Base-by-base conservation (phyloP, 2,797 vertebrate genomes). In the Catharus ustulatus region DNA sequence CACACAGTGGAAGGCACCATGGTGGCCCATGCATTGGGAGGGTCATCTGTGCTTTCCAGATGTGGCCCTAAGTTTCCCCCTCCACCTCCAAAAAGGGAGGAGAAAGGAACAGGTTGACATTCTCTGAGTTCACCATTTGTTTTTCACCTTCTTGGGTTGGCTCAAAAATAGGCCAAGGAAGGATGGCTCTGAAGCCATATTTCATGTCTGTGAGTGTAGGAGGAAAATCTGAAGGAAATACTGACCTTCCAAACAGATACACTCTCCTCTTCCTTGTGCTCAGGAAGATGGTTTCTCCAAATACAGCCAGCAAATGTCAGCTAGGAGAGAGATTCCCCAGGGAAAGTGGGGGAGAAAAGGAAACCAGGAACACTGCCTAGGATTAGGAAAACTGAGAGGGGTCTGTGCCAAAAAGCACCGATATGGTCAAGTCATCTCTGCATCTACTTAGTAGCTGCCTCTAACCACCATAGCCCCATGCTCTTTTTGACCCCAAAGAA, bases 401-500 rank as follows among this genome's bases (percentile, higher is more conserved):
- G 4, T 58, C 64, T 93, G 71, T 89, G 87, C 79, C 54, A 86
- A 84, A 95, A 93, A 94, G 67, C 74, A 95, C 88, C 63, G 84
- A 76, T 76, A 59, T 73, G 38, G 59, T 78, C 38, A 81, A 91
- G 66, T 89, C 51, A 89, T 58, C 23, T 78, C 71, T 87, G 63
- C 16, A 38, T 55, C 49, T 84, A 71, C 63, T 81, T 59, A 87
- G 84, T 91, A 95, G 90, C 93, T 96, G 88, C 91, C 77, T 84
- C 23, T 54, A 87, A 80, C 49, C 57, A 74, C 63, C 84, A 78
- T 30, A 84, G 52, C 67, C 54, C 55, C 69, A 21, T 84, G 15
- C 30, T 85, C 18, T 58, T 90, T 89, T 66, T 87, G 54, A 94
- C 52, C 67, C 52, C 87, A 89, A 89, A 92, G 80, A 96, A 96